phyloP scores from a whole-genome alignment of 2,797 vertebrate genomes.

The Mormyrus hasselquistii region DNA sequence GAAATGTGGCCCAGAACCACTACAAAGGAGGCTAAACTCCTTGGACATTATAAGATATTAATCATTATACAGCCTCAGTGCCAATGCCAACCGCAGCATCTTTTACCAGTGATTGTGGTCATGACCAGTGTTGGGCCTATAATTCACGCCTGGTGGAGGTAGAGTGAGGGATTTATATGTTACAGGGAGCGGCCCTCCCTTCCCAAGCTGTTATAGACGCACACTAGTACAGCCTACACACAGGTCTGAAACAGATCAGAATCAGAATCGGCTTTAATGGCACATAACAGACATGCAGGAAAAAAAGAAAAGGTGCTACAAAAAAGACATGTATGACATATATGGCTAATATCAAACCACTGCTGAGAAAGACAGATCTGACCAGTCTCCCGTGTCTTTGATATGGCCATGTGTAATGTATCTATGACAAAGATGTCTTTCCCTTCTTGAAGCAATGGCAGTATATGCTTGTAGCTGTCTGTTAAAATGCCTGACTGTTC shows the following conservation, averaged over 20 bases:
- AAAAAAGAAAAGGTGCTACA: not conserved
- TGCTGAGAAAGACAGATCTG: not conserved
- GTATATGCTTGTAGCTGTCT: not conserved
- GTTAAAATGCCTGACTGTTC: not conserved
- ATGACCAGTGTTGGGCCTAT: not conserved
- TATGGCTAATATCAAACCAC: not conserved
- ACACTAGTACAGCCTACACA: not conserved
- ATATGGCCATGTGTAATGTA: not conserved
- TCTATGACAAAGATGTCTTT: not conserved
- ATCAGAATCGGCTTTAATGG: not conserved
- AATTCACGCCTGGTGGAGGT: not conserved
- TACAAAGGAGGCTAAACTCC: not conserved
- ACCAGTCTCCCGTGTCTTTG: not conserved
- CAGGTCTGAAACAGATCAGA: not conserved
- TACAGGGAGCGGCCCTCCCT: no score
- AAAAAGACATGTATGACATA: not conserved
- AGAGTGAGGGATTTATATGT: not conserved
- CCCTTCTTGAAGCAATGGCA: not conserved
- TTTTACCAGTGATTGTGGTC: not conserved
- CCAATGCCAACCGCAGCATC: not conserved
- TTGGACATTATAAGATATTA: constrained; percentile 12
- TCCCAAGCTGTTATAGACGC: not conserved
- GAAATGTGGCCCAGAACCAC: not conserved
- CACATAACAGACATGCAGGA: not conserved
- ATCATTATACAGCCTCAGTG: not conserved